Evolutionary conservation across 2,113 vertebrate genomes (phyloP).

Genomic region (Gavia stellata): DNA sequence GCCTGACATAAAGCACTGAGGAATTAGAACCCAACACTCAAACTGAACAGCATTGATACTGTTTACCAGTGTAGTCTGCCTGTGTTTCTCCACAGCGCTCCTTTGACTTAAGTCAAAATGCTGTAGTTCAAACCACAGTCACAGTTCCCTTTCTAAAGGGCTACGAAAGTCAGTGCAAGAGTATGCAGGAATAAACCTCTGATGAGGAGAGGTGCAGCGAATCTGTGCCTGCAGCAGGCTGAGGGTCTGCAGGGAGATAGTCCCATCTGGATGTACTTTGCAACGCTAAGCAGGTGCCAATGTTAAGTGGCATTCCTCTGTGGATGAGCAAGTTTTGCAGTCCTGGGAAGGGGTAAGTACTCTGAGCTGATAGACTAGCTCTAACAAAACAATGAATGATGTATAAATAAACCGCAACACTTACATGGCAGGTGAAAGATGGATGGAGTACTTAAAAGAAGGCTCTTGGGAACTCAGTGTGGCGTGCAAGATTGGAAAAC

Average conservation of each 20-base stretch:
- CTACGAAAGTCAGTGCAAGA: background rate
- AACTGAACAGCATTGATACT: background rate
- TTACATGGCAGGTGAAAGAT: conserved; percentile 43
- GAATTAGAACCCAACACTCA: background rate
- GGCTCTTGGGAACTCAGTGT: background rate
- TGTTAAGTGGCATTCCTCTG: background rate
- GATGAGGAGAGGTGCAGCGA: background rate
- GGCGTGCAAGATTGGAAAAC: background rate
- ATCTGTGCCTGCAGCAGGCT: background rate
- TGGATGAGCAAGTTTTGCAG: background rate
- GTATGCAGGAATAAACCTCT: background rate
- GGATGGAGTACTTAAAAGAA: conserved; percentile 23
- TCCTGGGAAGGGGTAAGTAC: background rate
- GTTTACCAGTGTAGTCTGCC: background rate
- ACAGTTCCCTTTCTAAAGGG: background rate
- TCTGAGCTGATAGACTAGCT: background rate
- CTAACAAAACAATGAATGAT: background rate
- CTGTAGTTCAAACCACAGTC: background rate
- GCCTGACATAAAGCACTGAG: background rate
- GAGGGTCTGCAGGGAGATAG: background rate
- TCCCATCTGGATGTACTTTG: background rate
- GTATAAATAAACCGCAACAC: background rate
- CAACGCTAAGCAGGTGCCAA: background rate
- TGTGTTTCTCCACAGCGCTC: background rate
- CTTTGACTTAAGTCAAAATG: background rate